These are phyloP conservation scores for Tyria jacobaeae DNA, from an alignment of 2,888 invertebrate species.

Conservation along the genomic window DNA sequence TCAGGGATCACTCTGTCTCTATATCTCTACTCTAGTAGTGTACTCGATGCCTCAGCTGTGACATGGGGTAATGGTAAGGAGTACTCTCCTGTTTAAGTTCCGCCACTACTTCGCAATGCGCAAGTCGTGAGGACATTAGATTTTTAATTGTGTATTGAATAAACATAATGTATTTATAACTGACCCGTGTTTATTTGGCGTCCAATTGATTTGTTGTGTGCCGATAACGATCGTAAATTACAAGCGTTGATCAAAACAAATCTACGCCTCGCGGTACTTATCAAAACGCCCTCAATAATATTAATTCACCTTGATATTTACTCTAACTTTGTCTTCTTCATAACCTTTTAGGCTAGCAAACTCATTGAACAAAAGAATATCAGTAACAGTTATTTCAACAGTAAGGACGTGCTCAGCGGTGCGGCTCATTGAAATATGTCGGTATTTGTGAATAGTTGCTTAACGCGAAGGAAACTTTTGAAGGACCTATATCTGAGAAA, in stretches of 20 bases:
- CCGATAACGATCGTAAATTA: constrained; percentile 66
- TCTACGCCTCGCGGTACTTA: constrained; percentile 32
- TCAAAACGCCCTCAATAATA: constrained; percentile 35
- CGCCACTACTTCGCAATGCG: background rate
- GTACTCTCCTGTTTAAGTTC: background rate
- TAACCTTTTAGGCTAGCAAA: constrained; percentile 58
- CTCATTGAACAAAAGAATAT: constrained; percentile 51
- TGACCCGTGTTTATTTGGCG: background rate
- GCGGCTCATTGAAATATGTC: constrained; percentile 28
- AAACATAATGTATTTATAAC: too few relatives aligned
- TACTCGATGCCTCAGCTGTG: too few relatives aligned
- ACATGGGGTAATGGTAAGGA: too few relatives aligned
- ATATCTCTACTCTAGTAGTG: too few relatives aligned
- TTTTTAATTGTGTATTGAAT: too few relatives aligned
- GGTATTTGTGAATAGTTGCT: constrained; percentile 21
- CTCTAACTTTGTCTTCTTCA: constrained; percentile 41
- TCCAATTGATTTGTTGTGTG: constrained; percentile 71
- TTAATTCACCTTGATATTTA: constrained; percentile 66
- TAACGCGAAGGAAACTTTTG: constrained; percentile 20
- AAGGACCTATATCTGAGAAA: background rate
- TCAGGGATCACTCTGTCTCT: too few relatives aligned
- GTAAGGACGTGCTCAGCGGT: constrained; percentile 32
- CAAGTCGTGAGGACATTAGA: too few relatives aligned
- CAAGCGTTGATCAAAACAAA: constrained; percentile 49
- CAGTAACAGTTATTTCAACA: constrained; percentile 50